Conservation (phyloP, 2,888 invertebrate species). For the Dendrolimus pini region DNA sequence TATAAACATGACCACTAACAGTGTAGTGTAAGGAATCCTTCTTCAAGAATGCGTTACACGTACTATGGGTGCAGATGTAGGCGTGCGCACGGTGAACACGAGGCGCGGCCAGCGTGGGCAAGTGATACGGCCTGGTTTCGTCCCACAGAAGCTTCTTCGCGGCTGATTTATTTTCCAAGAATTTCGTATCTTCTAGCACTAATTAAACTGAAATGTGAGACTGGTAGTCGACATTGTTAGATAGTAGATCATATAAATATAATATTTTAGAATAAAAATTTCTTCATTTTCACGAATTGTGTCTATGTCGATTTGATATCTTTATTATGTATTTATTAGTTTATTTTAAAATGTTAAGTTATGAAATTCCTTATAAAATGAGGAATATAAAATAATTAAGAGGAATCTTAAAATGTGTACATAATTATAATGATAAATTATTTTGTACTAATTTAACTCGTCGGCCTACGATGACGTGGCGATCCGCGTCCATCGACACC, state of each 20-base stretch:
- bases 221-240: constrained; percentile 76
- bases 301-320: constrained; percentile 57
- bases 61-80: background rate
- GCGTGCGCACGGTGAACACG: background rate
- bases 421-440: constrained; percentile 49
- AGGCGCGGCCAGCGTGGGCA: constrained; percentile 15
- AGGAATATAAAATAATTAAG: constrained; percentile 59
- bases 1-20: constrained; percentile 60
- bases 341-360: constrained; percentile 33
- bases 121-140: constrained; percentile 63
- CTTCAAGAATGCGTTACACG: constrained; percentile 3
- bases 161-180: constrained; percentile 61
- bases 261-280: constrained; percentile 59
- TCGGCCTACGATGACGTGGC: constrained; percentile 55
- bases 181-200: constrained; percentile 70
- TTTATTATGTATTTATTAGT: constrained; percentile 48
- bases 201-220: constrained; percentile 75
- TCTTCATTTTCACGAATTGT: constrained; percentile 60
- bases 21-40: constrained; percentile 62
- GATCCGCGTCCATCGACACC: constrained; percentile 23
- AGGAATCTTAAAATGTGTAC: constrained; percentile 52
- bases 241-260: constrained; percentile 63
- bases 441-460: constrained; percentile 44
- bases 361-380: constrained; percentile 57
- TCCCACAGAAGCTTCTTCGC: constrained; percentile 57